Conservation (phyloP, 2,113 vertebrate genomes). For the Orcinus orca region DNA sequence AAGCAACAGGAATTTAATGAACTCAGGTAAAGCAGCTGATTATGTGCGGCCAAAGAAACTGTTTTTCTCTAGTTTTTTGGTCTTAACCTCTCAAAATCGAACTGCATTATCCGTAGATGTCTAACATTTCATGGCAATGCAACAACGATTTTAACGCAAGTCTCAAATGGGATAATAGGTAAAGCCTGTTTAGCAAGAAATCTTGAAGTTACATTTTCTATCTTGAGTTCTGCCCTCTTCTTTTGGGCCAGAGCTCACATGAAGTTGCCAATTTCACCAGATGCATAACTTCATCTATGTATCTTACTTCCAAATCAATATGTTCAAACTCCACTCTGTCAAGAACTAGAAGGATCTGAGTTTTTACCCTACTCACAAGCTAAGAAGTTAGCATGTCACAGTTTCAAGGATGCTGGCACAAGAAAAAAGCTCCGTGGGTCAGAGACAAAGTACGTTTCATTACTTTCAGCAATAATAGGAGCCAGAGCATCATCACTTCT, state of each 20-base stretch:
- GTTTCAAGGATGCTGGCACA: neutral
- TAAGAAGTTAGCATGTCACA: neutral
- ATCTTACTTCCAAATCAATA: neutral
- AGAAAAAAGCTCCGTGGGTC: neutral
- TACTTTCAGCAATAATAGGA: neutral
- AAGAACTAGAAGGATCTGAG: neutral
- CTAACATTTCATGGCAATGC: neutral
- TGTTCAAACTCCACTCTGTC: neutral
- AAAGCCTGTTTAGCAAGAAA: neutral
- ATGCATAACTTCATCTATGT: neutral
- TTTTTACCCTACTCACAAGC: neutral
- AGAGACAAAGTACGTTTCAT: neutral
- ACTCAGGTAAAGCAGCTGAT: neutral
- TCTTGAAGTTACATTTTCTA: neutral
- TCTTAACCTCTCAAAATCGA: slow-evolving; percentile 34
- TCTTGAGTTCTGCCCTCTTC: neutral
- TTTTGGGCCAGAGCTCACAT: neutral
- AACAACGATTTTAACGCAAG: slow-evolving; percentile 2
- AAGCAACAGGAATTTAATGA: slow-evolving; percentile 5
- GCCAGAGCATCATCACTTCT: neutral
- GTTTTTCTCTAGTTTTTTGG: neutral
- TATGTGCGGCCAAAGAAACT: neutral
- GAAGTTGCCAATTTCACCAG: neutral
- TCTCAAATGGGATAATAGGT: neutral
- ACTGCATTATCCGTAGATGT: neutral